Conservation (phyloP, 2,888 invertebrate genomes). For the Cosmopolites sordidus region DNA sequence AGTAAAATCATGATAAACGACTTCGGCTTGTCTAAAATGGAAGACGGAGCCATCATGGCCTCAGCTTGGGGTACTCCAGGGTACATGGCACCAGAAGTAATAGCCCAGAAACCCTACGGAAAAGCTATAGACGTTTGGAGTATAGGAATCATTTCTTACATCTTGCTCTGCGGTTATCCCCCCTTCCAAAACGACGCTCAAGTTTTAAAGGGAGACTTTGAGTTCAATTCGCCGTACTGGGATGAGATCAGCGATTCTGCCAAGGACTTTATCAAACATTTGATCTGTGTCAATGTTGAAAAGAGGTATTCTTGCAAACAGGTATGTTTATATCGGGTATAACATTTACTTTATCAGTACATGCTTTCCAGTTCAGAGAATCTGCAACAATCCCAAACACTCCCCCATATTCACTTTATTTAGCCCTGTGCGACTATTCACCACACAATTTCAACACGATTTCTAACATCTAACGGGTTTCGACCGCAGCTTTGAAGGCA, state of each 20-base stretch:
- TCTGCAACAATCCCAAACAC: no score
- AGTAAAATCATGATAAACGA: slow-evolving; percentile 99
- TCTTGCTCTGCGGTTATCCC: slow-evolving; percentile 96
- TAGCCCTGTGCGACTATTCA: no score
- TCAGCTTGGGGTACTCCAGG: slow-evolving; percentile 99
- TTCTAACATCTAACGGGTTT: no score
- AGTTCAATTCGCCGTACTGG: slow-evolving; percentile 99
- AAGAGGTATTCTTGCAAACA: slow-evolving; percentile 55
- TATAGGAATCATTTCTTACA: slow-evolving; percentile 99
- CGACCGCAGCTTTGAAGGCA: no score
- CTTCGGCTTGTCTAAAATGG: slow-evolving; percentile 98
- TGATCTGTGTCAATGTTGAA: slow-evolving; percentile 97
- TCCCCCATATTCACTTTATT: no score
- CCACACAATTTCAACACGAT: no score
- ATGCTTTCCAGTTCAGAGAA: no score
- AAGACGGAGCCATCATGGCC: slow-evolving; percentile 98
- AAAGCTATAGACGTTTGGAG: slow-evolving; percentile 99
- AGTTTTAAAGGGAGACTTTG: slow-evolving; percentile 97
- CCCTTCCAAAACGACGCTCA: slow-evolving; percentile 99
- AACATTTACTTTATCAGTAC: no score
- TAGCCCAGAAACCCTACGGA: slow-evolving; percentile 99
- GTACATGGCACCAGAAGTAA: slow-evolving; percentile 65
- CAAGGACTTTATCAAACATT: slow-evolving; percentile 95
- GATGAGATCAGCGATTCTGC: slow-evolving; percentile 99
- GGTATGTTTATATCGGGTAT: slow-evolving; percentile 4